These are phyloP conservation scores for Columba guinea DNA, from an alignment of 2,797 vertebrate species.

Conservation along the genomic window DNA sequence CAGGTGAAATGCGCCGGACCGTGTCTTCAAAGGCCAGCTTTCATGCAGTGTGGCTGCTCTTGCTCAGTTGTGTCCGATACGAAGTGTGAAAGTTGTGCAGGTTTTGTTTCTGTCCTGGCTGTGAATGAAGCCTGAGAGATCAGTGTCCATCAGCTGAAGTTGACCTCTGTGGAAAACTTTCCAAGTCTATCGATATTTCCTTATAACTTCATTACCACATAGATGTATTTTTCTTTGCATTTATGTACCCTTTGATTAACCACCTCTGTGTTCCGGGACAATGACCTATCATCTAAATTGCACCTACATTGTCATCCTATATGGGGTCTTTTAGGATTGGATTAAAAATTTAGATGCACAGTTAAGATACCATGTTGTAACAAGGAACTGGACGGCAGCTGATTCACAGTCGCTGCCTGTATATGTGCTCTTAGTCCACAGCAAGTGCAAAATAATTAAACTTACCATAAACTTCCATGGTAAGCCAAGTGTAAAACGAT, in stretches of 20 bases:
- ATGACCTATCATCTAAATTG: neutral
- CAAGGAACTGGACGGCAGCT: neutral
- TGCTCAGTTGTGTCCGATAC: fast-evolving
- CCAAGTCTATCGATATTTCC: neutral
- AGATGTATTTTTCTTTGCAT: neutral
- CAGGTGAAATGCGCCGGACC: neutral
- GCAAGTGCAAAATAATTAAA: neutral
- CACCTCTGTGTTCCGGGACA: neutral
- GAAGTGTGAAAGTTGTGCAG: neutral
- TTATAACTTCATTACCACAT: neutral
- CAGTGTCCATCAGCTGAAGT: neutral
- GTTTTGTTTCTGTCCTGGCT: neutral
- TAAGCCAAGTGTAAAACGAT: neutral
- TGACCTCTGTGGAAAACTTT: neutral
- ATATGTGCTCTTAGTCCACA: neutral
- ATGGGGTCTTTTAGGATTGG: neutral
- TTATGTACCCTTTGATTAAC: neutral
- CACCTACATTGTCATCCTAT: neutral
- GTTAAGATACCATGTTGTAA: neutral
- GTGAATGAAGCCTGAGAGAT: neutral
- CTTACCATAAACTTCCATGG: neutral
- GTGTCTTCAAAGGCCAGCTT: neutral
- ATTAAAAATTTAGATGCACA: neutral
- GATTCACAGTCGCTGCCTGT: neutral
- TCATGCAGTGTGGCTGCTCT: neutral